Evolutionary conservation across 2,113 vertebrate genomes (phyloP).

Genomic region (Cromileptes altivelis): DNA sequence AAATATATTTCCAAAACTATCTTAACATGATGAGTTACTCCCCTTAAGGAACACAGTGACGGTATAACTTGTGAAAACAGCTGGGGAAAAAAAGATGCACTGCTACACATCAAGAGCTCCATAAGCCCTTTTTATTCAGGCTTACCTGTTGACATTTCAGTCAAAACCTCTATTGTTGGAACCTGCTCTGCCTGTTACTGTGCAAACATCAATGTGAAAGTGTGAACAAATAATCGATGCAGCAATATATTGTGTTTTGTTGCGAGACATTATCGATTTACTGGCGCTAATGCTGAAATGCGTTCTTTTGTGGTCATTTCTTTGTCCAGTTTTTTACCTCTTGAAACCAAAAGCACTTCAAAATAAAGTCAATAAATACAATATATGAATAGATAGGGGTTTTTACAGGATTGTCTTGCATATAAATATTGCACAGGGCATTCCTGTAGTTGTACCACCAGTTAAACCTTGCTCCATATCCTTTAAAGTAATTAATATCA

Average conservation of each 20-base stretch:
- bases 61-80: background rate
- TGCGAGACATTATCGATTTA: constrained; percentile 32
- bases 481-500: background rate
- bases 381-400: background rate
- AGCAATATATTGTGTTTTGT: constrained; percentile 24
- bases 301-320: constrained; percentile 30
- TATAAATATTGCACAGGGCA: background rate
- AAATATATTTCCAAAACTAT: constrained; percentile 14
- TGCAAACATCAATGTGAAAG: constrained; percentile 50
- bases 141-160: constrained; percentile 55
- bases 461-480: background rate
- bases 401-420: background rate
- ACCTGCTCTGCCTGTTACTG: constrained; percentile 27
- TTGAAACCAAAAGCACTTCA: background rate
- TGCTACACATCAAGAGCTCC: background rate
- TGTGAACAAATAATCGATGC: constrained; percentile 41
- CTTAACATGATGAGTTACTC: background rate
- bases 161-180: constrained; percentile 44
- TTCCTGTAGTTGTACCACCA: background rate
- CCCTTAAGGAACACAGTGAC: background rate
- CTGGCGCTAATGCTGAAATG: background rate
- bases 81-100: background rate
- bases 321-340: background rate
- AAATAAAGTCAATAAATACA: background rate
- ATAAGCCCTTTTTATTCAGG: constrained; percentile 21